Evolutionary conservation across 1,140 invertebrate species (phyloP).

Genomic region (Elysia chlorotica): DNA sequence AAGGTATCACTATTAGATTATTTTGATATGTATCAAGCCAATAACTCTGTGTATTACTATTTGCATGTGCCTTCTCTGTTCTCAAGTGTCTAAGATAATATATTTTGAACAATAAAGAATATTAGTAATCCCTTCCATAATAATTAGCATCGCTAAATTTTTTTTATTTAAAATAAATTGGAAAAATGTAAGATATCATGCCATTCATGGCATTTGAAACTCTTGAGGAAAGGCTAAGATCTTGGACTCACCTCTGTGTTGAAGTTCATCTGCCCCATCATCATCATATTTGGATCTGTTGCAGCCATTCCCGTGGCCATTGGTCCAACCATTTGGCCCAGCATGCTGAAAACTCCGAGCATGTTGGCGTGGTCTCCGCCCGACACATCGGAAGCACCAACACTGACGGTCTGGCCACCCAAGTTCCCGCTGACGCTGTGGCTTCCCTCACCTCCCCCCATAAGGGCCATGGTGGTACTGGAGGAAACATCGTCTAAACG

Average conservation of each 20-base stretch:
- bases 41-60: background rate
- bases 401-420: too few relatives aligned
- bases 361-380: too few relatives aligned
- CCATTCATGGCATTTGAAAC: too few relatives aligned
- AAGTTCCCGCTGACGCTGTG: too few relatives aligned
- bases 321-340: slow-evolving; percentile 64
- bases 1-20: background rate
- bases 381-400: too few relatives aligned
- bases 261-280: slow-evolving; percentile 65
- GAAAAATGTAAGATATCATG: too few relatives aligned
- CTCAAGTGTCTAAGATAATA: background rate
- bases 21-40: background rate
- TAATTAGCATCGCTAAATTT: too few relatives aligned
- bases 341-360: slow-evolving; percentile 39
- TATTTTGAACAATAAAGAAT: background rate
- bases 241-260: slow-evolving; percentile 1
- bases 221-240: background rate
- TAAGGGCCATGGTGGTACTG: slow-evolving; percentile 13
- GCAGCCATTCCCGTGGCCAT: too few relatives aligned
- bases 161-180: background rate
- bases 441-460: slow-evolving; percentile 20
- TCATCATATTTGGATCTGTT: slow-evolving; percentile 63
- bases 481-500: slow-evolving; percentile 15
- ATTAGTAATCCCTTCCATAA: too few relatives aligned
- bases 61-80: background rate